Percentiles rank a stretch among this genome's conserved stretches.
Evolutionary conservation across 2,888 invertebrate genomes (phyloP).

Genomic region (Timandra comae): DNA sequence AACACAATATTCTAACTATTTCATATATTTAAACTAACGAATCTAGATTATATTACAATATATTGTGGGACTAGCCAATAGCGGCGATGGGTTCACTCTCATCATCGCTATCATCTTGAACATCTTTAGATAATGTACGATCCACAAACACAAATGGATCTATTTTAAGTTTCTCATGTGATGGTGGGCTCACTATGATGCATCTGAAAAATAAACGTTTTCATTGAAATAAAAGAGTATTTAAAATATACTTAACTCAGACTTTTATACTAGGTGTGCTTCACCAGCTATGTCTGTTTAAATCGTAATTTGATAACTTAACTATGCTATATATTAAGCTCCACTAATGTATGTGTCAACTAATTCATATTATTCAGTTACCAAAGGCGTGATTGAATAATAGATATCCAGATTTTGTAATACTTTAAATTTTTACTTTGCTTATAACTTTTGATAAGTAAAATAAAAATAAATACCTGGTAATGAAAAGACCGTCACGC

Average conservation of each 20-base stretch:
- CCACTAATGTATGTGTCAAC: no score
- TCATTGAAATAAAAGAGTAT: background rate
- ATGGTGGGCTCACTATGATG: constrained; percentile 78
- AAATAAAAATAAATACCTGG: no score
- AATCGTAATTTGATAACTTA: no score
- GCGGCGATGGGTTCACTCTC: constrained; percentile 50
- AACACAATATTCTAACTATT: no score
- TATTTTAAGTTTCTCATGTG: constrained; percentile 81
- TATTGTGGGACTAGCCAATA: constrained; percentile 29
- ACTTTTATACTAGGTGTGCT: no score
- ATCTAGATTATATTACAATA: constrained; percentile 17
- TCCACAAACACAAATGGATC: constrained; percentile 77
- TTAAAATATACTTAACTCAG: background rate
- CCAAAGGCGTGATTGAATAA: no score
- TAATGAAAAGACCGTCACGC: constrained; percentile 82
- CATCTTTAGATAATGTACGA: constrained; percentile 46
- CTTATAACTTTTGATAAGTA: background rate
- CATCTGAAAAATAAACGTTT: constrained; percentile 74
- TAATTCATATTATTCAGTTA: no score
- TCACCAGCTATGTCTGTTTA: no score
- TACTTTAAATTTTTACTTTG: no score
- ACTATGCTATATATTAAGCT: no score
- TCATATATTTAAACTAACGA: constrained; percentile 21
- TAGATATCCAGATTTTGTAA: no score
- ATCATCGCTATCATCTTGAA: constrained; percentile 64